These are phyloP conservation scores for Stomatorhinus walkeri DNA, from an alignment of 2,797 vertebrate genomes.

Conservation along the genomic window DNA sequence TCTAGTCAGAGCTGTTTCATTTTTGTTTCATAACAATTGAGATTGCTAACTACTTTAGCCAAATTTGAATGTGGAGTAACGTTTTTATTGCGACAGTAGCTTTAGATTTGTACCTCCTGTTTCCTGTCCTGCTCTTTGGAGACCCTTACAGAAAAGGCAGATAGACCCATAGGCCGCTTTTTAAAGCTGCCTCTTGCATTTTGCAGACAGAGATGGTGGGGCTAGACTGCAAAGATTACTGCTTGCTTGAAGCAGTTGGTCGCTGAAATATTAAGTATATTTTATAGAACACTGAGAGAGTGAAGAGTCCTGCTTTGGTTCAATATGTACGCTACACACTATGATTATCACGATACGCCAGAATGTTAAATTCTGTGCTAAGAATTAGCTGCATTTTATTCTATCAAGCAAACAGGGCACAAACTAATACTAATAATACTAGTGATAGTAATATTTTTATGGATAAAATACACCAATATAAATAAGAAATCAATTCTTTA, in stretches of 20 bases:
- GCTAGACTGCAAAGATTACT: not conserved
- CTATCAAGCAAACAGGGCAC: not conserved
- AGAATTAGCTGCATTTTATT: not conserved
- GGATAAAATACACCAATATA: not conserved
- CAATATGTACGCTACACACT: not conserved
- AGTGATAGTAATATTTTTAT: not conserved
- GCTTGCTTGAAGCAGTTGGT: not conserved
- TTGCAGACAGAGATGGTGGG: not conserved
- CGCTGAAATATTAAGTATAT: not conserved
- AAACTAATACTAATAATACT: not conserved
- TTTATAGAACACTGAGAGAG: not conserved
- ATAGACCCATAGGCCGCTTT: not conserved
- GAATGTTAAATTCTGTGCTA: not conserved
- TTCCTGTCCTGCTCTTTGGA: not conserved
- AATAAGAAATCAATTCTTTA: not conserved
- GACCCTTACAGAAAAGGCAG: not conserved
- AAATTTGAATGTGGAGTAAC: not conserved
- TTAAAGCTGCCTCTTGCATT: not conserved
- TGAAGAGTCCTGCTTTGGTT: not conserved
- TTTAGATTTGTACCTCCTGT: not conserved
- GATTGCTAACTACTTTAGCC: not conserved
- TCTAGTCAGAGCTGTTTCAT: not conserved
- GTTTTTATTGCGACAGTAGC: not conserved
- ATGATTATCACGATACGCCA: not conserved
- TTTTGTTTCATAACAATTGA: not conserved